A percentile compares a stretch with the other conserved stretches of the same genome.
These are phyloP conservation scores for Mustela lutreola DNA, from an alignment of 2,113 vertebrate genomes.

Conservation along the genomic window DNA sequence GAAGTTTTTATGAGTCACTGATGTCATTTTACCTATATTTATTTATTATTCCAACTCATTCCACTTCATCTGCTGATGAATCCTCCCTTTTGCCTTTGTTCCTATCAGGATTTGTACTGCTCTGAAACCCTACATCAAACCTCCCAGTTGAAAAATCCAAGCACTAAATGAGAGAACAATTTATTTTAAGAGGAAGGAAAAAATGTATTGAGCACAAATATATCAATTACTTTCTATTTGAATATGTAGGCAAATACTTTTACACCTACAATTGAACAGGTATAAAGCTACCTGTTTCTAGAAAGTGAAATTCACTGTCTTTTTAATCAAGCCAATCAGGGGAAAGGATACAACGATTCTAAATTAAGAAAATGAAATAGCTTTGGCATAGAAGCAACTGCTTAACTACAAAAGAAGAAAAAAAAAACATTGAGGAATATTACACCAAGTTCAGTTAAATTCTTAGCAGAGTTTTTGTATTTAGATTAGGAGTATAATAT, in stretches of 20 bases:
- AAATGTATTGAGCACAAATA: neutral
- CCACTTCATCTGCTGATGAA: neutral
- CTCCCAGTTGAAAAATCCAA: neutral
- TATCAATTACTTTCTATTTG: neutral
- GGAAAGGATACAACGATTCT: neutral
- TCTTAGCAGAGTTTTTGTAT: neutral
- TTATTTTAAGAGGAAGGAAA: neutral
- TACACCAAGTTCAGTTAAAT: neutral
- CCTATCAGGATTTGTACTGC: neutral
- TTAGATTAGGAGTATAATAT: slow-evolving; percentile 26
- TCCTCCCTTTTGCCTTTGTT: neutral
- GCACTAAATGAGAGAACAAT: neutral
- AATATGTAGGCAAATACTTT: slow-evolving; percentile 47
- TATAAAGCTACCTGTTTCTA: neutral
- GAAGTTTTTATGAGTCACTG: neutral
- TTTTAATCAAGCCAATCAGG: neutral
- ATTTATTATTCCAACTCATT: neutral
- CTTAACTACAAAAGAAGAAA: neutral
- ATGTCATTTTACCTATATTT: neutral
- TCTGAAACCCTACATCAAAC: neutral
- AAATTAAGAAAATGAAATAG: neutral
- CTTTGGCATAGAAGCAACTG: neutral
- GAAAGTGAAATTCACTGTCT: neutral
- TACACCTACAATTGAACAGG: neutral
- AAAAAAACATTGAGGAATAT: neutral